Conservation (phyloP, 1,140 invertebrate species). For the Drosophila parvula region DNA sequence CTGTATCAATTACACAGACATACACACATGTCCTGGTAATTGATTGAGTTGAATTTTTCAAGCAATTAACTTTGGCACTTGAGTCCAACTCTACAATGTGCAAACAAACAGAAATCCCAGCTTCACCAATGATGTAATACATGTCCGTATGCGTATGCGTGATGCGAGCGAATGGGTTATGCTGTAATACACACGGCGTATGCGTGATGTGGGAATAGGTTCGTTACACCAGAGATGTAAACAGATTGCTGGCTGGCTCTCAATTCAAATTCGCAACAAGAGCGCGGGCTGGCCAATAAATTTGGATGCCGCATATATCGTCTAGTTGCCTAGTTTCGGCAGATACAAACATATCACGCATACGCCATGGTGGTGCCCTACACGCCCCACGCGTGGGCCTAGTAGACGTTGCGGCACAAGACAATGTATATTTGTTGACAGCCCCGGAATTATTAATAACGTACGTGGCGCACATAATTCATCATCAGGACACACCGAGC, state of each 20-base stretch:
- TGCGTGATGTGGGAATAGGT: constrained; percentile 17
- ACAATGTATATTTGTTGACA: constrained; percentile 81
- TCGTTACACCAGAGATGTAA: constrained; percentile 22
- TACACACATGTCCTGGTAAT: constrained; percentile 48
- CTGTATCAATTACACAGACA: constrained; percentile 25
- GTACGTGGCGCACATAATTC: constrained; percentile 81
- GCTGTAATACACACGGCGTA: constrained; percentile 45
- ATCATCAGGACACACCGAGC: constrained; percentile 53
- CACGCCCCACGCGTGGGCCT: constrained; percentile 5
- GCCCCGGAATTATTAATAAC: constrained; percentile 79
- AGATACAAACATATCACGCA: constrained; percentile 73
- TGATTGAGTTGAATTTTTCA: constrained; percentile 80
- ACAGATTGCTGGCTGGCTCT: constrained; percentile 18
- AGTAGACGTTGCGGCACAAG: constrained; percentile 24
- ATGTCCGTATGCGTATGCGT: constrained; percentile 27
- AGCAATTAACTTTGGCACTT: constrained; percentile 74
- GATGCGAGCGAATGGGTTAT: constrained; percentile 23
- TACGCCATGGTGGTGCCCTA: constrained; percentile 56
- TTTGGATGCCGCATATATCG: constrained; percentile 36
- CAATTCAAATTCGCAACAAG: constrained; percentile 14
- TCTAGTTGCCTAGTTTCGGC: constrained; percentile 13
- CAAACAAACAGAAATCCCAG: constrained; percentile 47
- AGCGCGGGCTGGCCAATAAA: constrained; percentile 45
- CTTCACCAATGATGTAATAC: constrained; percentile 44
- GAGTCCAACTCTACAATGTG: constrained; percentile 56